Evolutionary conservation across 1,140 invertebrate genomes (phyloP), one percentile per base, ranked within the genome.

Genomic region (Cydia fagiglandana): DNA sequence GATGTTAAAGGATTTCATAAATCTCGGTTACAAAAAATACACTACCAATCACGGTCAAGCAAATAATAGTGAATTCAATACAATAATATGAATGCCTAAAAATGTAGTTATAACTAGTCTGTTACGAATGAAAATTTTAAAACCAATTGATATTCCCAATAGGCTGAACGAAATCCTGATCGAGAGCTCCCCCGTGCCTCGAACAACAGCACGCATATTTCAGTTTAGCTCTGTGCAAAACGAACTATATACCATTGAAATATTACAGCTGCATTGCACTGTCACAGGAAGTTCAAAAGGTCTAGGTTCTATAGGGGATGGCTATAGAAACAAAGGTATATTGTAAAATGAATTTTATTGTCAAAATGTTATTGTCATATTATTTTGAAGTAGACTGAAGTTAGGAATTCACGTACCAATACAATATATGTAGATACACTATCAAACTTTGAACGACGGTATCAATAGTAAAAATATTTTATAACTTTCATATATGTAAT

Each of bases 61-160:
- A 30, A 30, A 30, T 4, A 30, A 30, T 30, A 4, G 4, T 30
- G 30, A 30, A 30, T 30, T 4, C 30, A 30, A 30, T 30, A 30
- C n/a, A n/a, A n/a, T n/a, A n/a, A n/a, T 30, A 30, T 34, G 34
- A 34, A 34, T 34, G 12, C 5, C n/a, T 53, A 2, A 3, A 53
- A 53, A 53, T 53, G 2, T 12, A 5, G 15, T 34, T 34, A 68
- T 38, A 34, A 0, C n/a, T 12, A 45, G 15, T 24, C 30, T 41
- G 66, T 41, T 68, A 7, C 9, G 20, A 70, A 38, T 70, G 38
- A n/a, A 70, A 41, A 45, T 81, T 81, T 79, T 79, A 78, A 78
- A 79, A 78, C 73, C 78, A 78, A 81, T 79, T 79, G 80, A 79
- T 78, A 79, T 79, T 79, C 64, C 56, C 34, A 78, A 50, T 76